A percentile compares a stretch with the other conserved stretches of the same genome.
phyloP scores from a whole-genome alignment of 2,888 invertebrate genomes.

The Luperina nickerlii region DNA sequence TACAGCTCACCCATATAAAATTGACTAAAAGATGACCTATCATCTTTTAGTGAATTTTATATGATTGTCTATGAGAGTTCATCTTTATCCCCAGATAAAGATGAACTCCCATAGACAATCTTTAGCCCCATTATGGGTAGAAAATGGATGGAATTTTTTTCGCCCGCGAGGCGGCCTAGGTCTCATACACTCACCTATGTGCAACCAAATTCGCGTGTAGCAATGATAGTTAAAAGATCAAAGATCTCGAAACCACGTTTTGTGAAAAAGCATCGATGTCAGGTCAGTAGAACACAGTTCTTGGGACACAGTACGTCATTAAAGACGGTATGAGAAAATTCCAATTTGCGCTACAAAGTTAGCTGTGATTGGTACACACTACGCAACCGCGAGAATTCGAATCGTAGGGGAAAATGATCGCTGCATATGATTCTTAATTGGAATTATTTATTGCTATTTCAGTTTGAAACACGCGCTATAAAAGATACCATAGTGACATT shows the following conservation, averaged over 20 bases:
- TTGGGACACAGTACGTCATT: slow-evolving; percentile 47
- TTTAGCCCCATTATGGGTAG: not conserved
- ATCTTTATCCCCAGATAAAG: too few relatives aligned
- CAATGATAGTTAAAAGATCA: slow-evolving; percentile 42
- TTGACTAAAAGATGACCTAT: too few relatives aligned
- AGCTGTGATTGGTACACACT: slow-evolving; percentile 44
- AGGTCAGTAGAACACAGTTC: slow-evolving; percentile 57
- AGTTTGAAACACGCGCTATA: slow-evolving; percentile 30
- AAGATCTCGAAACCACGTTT: slow-evolving; percentile 48
- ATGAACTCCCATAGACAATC: not conserved
- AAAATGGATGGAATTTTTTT: not conserved
- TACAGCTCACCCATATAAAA: not conserved
- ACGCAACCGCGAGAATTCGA: slow-evolving; percentile 38
- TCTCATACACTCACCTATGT: slow-evolving; percentile 6
- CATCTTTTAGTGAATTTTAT: too few relatives aligned
- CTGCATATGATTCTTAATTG: slow-evolving; percentile 42
- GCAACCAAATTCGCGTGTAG: slow-evolving; percentile 33
- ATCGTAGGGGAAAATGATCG: slow-evolving; percentile 40
- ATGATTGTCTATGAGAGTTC: too few relatives aligned
- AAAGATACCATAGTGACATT: slow-evolving; percentile 26
- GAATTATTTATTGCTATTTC: slow-evolving; percentile 41
- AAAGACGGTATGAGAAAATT: slow-evolving; percentile 60
- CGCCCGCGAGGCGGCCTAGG: not conserved
- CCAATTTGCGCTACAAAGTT: slow-evolving; percentile 54
- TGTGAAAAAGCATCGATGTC: slow-evolving; percentile 58